These are phyloP conservation scores for Pinctada fucata DNA, from an alignment of 2,888 invertebrate genomes.

Conservation along the genomic window DNA sequence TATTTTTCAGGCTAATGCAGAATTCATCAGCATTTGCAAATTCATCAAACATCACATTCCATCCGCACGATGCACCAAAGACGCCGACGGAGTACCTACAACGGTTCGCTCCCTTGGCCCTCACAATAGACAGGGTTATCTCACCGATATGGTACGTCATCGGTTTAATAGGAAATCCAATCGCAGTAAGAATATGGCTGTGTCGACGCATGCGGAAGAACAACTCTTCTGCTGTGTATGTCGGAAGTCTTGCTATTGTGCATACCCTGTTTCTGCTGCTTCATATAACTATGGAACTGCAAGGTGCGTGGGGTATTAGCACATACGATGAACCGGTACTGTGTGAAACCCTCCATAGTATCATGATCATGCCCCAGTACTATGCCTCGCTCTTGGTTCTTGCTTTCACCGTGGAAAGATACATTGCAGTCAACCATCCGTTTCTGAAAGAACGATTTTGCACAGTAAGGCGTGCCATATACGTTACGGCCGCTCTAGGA, in stretches of 20 bases:
- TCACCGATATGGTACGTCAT: conserved; percentile 74
- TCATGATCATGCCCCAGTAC: conserved; percentile 71
- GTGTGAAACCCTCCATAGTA: conserved; percentile 71
- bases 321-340: conserved; percentile 60
- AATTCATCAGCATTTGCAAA: conserved; percentile 26
- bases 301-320: conserved; percentile 71
- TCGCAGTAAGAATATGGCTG: conserved; percentile 74
- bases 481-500: conserved; percentile 60
- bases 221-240: conserved; percentile 75
- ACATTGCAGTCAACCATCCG: conserved; percentile 73
- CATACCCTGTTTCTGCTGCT: conserved; percentile 71
- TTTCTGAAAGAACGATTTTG: conserved; percentile 72
- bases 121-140: conserved; percentile 69
- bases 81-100: conserved; percentile 18
- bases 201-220: conserved; percentile 68
- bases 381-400: conserved; percentile 74
- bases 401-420: conserved; percentile 75
- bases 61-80: not conserved
- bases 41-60: conserved; percentile 1
- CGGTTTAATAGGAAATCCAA: conserved; percentile 72
- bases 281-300: conserved; percentile 71
- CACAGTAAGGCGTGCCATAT: conserved; percentile 68
- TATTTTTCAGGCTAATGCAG: conserved; percentile 39
- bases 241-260: conserved; percentile 73
- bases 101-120: conserved; percentile 59